Evolutionary conservation across 1,140 invertebrate species (phyloP), one percentile per base, ranked within the genome.

Genomic region (Atta texana): DNA sequence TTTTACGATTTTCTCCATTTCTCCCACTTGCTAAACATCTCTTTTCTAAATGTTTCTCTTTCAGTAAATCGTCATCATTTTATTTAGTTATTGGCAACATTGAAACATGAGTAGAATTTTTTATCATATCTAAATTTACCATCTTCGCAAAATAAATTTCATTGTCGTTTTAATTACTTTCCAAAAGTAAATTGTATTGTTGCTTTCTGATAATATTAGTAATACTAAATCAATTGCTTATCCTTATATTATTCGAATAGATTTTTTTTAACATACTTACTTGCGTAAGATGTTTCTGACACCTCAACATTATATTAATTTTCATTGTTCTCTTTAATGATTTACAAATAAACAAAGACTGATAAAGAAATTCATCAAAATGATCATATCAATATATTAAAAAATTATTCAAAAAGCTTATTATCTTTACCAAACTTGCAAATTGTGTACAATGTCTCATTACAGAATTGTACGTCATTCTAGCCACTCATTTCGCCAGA

Each of bases 1-100:
- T 77, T 31, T 64, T 69, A 53, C 53, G 34, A 66, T 88, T 74
- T 82, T 85, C 44, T 49, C 49, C 86, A 88, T 88, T 90, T 90
- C 76, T 82, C 34, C 71, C 85, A 53, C 51, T 1, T 68, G 71
- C 72, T 49, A 85, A 61, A 31, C 81, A 77, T 69, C 82, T 81
- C 82, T 68, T 57, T 66, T 57, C 61, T 31, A 59, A 86, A 76
- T 69, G 68, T 71, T 89, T 61, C 68, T 63, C 59, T 61, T 76
- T 31, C 88, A 57, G 57, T 49, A 66, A 49, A 90, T 90, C 61
- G 71, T 78, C 39, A 3, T 44, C 39, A 44, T 59, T 69, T 86
- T 86, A 61, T 63, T 72, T 87, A 16, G 16, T 28, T 31, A 39
- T 28, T 34, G 31, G 21, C 74, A 59, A 16, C 39, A 57, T 44